Evolutionary conservation across 1,140 invertebrate species (phyloP).

Genomic region (Conopomorpha cramerella): DNA sequence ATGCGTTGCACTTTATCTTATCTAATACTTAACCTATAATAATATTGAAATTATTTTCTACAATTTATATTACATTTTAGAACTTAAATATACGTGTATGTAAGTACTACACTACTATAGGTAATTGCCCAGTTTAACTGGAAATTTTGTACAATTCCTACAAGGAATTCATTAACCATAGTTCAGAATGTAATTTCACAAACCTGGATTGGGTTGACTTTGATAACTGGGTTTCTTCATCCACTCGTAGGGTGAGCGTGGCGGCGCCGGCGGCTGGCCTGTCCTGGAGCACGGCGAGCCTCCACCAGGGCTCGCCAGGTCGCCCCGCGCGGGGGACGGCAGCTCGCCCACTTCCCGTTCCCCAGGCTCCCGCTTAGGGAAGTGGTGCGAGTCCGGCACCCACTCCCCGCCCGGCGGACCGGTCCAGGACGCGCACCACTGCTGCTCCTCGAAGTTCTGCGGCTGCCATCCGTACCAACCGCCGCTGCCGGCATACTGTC

Average conservation of each 20-base stretch:
- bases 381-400: slow-evolving; percentile 45
- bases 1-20: no score
- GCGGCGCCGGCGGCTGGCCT: slow-evolving; percentile 65
- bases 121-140: no score
- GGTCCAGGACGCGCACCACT: slow-evolving; percentile 58
- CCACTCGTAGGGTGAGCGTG: slow-evolving; percentile 85
- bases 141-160: no score
- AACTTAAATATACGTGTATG: no score
- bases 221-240: slow-evolving; percentile 88
- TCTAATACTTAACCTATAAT: no score
- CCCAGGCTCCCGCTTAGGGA: slow-evolving; percentile 39
- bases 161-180: no score
- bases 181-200: no score
- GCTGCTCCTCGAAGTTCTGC: slow-evolving; percentile 61
- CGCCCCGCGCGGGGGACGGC: slow-evolving; percentile 67
- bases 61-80: no score
- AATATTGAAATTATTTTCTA: no score
- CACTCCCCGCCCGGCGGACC: no score
- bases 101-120: no score
- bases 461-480: slow-evolving; percentile 59
- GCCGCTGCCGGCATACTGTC: slow-evolving; percentile 39
- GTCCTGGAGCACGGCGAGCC: slow-evolving; percentile 46
- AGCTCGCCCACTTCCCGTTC: slow-evolving; percentile 56
- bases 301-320: slow-evolving; percentile 68
- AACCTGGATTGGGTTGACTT: slow-evolving; percentile 80